These are phyloP conservation scores for Hirtodrosophila trivittata DNA, from an alignment of 2,888 invertebrate genomes.

Conservation along the genomic window DNA sequence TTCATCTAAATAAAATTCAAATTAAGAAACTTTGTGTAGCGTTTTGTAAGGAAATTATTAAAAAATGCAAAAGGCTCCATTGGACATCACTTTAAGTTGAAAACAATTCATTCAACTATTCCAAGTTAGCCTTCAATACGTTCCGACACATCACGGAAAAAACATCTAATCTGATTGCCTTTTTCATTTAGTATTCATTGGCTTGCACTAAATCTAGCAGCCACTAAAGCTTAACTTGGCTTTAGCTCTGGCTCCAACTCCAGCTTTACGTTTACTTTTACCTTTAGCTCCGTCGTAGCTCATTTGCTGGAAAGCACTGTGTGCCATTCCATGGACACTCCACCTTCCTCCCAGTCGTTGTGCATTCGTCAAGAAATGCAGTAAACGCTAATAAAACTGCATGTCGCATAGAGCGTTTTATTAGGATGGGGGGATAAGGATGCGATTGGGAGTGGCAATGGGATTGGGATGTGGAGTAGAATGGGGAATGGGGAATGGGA, in stretches of 20 bases:
- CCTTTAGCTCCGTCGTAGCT: slow-evolving; percentile 4
- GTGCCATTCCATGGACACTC: slow-evolving; percentile 8
- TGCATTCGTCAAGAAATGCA: slow-evolving; percentile 73
- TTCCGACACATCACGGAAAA: background rate
- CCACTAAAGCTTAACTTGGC: slow-evolving; percentile 38
- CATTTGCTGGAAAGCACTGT: slow-evolving; percentile 19
- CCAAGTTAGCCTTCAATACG: background rate
- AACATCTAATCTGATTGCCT: slow-evolving; percentile 18
- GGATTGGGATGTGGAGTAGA: no score
- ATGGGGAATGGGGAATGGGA: slow-evolving; percentile 11
- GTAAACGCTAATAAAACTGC: slow-evolving; percentile 79
- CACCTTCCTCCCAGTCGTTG: slow-evolving; percentile 13
- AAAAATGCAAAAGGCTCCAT: no score
- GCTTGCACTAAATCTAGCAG: slow-evolving; percentile 40
- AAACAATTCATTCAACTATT: no score
- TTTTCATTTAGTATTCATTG: slow-evolving; percentile 64
- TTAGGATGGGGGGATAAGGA: slow-evolving; percentile 29
- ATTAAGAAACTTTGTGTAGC: no score
- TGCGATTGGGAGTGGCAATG: slow-evolving; percentile 17
- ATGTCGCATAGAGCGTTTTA: slow-evolving; percentile 75
- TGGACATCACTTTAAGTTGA: no score
- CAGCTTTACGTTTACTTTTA: slow-evolving; percentile 10
- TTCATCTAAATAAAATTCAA: no score
- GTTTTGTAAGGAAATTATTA: no score
- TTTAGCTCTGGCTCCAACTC: slow-evolving; percentile 9